These are phyloP conservation scores for Baryphthengus martii DNA, from an alignment of 2,113 vertebrate species.

Conservation along the genomic window DNA sequence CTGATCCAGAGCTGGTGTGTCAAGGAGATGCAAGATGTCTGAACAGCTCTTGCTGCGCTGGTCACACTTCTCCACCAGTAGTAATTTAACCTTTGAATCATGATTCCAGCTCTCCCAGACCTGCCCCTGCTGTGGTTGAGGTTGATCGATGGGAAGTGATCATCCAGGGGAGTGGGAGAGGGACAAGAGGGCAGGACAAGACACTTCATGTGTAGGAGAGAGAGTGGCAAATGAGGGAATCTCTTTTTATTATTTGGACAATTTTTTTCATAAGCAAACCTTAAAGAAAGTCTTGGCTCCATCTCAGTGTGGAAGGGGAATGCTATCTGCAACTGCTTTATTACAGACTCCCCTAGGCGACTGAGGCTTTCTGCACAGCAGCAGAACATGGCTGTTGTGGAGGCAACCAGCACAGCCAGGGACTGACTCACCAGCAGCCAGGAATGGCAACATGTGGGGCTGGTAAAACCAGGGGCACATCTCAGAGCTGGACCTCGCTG, in stretches of 20 bases:
- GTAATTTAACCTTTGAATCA: neutral
- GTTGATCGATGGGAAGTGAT: neutral
- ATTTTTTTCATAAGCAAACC: neutral
- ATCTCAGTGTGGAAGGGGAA: neutral
- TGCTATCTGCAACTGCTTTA: accelerated
- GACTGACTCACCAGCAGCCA: neutral
- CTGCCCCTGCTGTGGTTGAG: neutral
- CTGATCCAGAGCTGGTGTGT: neutral
- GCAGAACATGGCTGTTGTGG: neutral
- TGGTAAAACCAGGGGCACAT: neutral
- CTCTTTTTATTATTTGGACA: neutral
- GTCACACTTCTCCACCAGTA: neutral
- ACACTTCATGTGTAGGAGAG: neutral
- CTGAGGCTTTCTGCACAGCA: neutral
- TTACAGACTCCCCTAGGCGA: neutral
- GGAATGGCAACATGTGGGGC: neutral
- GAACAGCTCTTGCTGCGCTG: neutral
- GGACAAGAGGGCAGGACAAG: neutral
- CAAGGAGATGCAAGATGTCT: neutral
- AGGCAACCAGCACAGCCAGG: neutral
- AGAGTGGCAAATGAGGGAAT: neutral
- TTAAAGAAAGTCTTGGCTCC: neutral
- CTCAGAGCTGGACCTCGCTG: neutral
- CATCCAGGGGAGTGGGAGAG: neutral
- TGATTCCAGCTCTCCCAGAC: neutral